Conservation (phyloP, 2,113 vertebrate genomes). For the Sitta europaea region DNA sequence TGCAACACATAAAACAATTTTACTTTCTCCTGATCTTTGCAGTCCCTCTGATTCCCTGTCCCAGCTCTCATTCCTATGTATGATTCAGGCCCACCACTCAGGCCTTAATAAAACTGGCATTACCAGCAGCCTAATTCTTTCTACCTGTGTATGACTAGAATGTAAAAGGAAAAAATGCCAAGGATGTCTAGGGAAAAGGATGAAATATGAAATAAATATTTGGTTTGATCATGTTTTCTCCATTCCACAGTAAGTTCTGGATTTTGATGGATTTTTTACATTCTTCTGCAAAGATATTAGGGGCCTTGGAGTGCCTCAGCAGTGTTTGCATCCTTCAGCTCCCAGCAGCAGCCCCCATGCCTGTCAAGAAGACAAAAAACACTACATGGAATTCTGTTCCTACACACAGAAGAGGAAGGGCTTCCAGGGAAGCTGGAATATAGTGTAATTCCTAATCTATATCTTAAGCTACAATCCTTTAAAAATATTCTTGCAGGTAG, state of each 20-base stretch:
- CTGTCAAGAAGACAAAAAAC: background rate
- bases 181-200: background rate
- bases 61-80: background rate
- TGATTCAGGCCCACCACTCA: background rate
- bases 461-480: background rate
- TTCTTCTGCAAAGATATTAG: background rate
- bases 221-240: background rate
- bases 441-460: background rate
- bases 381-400: accelerated
- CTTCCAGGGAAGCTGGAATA: background rate
- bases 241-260: background rate
- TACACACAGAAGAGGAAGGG: background rate
- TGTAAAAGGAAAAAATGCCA: background rate
- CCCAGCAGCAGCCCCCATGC: background rate
- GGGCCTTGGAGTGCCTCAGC: background rate
- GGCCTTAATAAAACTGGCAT: background rate
- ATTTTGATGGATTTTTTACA: background rate
- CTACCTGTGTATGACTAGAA: background rate
- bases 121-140: background rate
- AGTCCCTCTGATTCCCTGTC: background rate
- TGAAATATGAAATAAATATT: background rate
- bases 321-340: background rate
- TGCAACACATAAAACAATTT: accelerated
- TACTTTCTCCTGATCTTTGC: background rate
- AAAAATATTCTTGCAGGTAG: background rate